These are phyloP conservation scores for Plecturocebus donacophilus DNA, from an alignment of 2,113 vertebrate genomes.

Conservation along the genomic window DNA sequence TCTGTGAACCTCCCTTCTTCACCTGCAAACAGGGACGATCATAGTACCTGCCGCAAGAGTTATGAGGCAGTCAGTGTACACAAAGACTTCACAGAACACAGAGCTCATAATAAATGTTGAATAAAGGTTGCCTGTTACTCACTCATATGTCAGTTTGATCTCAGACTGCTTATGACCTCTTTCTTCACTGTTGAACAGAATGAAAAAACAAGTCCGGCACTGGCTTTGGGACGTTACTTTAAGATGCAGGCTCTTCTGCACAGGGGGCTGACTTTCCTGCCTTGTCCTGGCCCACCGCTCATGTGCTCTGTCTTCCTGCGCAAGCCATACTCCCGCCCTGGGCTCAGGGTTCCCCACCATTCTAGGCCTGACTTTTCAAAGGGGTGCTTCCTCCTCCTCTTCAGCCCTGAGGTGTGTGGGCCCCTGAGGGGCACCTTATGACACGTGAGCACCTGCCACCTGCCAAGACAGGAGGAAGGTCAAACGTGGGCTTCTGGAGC, in stretches of 20 bases:
- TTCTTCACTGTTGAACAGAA: neutral
- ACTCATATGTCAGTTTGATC: neutral
- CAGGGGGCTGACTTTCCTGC: neutral
- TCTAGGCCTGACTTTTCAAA: neutral
- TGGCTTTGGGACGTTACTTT: neutral
- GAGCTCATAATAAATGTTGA: neutral
- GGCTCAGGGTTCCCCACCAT: neutral
- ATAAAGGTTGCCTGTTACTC: neutral
- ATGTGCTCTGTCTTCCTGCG: neutral
- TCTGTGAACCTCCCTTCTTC: neutral
- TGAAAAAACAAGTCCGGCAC: neutral
- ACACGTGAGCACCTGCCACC: neutral
- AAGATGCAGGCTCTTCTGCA: neutral
- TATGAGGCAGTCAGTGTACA: fast-evolving
- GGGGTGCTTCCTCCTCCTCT: neutral
- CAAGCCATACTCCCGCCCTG: neutral
- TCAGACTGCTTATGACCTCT: neutral
- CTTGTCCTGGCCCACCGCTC: fast-evolving
- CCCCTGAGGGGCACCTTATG: neutral
- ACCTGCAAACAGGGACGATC: neutral
- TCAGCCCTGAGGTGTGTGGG: neutral
- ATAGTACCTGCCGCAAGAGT: neutral
- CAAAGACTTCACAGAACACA: neutral
- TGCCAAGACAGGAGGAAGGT: neutral
- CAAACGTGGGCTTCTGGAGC: neutral